Evolutionary conservation across 2,113 vertebrate species (phyloP), one percentile per base, ranked within the genome.

Genomic region (Heteronetta atricapilla): DNA sequence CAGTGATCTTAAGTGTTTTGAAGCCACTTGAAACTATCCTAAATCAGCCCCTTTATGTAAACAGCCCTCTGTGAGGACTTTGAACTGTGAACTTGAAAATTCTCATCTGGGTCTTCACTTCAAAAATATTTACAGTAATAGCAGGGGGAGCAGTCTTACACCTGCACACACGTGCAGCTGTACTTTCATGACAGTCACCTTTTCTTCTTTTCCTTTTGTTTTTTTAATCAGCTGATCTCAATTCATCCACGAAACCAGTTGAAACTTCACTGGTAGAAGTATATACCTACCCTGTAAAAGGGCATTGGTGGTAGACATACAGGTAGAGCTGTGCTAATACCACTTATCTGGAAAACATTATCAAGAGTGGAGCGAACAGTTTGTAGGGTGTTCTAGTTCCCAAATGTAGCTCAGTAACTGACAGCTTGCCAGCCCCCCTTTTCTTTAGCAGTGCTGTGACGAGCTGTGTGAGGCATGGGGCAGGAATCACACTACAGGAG

Each of bases 141-240:
- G 11, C 23, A 52, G 31, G 26, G 16, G 10, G 23, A 77, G 13
- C 17, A 20, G 60, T 72, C 46, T 60, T 72, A 56, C 0, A 70
- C 31, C 8, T 29, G 48, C 10, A 36, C 3, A 11, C 1, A 0
- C 33, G 20, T 33, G 16, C 22, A 26, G 6, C 5, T n/a, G 11
- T 5, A 13, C 31, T 48, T 40, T 25, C 12, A 42, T 44, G 4
- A 13, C 60, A 86, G 48, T 63, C 40, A 8, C 16, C 23, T 53
- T 26, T 53, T 53, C 22, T 38, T 62, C 10, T 40, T 40, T 40
- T 36, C 25, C 18, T 64, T 63, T 63, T 7, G 5, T 48, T 40
- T 40, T 52, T 20, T 33, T 31, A 3, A 16, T 87, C 36, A 59
- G 26, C 48, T 76, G 36, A 59, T 33, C 17, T 85, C 50, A n/a